These are phyloP conservation scores for Rhizomys pruinosus DNA, from an alignment of 2,113 vertebrate genomes.

Conservation along the genomic window DNA sequence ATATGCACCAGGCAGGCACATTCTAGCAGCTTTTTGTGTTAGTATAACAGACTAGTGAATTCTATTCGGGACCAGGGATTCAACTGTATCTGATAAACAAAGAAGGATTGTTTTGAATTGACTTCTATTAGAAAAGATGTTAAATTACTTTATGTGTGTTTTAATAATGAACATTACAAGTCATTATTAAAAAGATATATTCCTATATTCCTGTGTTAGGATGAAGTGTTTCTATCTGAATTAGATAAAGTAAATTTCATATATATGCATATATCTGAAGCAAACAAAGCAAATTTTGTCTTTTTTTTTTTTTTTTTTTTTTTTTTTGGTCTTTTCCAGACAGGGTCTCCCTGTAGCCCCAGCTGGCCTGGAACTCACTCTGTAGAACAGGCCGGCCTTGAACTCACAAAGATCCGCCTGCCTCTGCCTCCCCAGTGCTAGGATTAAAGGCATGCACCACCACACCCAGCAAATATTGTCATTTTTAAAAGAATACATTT, in stretches of 20 bases:
- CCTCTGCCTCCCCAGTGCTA: too few species aligned
- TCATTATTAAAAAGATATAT: constrained; percentile 36
- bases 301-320: neutral
- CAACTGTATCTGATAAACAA: constrained; percentile 82
- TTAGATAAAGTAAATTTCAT: constrained; percentile 25
- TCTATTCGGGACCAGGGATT: constrained; percentile 81
- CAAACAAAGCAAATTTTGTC: neutral
- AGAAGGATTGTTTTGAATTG: constrained; percentile 71
- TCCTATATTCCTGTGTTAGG: constrained; percentile 33
- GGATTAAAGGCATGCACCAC: too few species aligned
- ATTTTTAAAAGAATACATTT: neutral
- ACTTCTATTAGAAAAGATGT: constrained; percentile 50
- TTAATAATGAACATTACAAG: constrained; percentile 58
- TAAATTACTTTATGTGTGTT: constrained; percentile 11
- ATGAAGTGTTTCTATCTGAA: constrained; percentile 29
- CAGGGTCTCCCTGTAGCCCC: too few species aligned
- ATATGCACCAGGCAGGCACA: constrained; percentile 59
- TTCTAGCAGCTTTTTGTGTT: constrained; percentile 83
- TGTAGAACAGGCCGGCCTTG: too few species aligned
- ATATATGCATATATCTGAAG: constrained; percentile 44
- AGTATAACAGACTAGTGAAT: constrained; percentile 82
- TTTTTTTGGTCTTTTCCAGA: too few species aligned
- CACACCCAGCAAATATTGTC: too few species aligned
- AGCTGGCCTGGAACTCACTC: too few species aligned
- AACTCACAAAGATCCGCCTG: too few species aligned